Conservation (phyloP, 2,888 invertebrate genomes). For the Lasioglossum oenotherae region DNA sequence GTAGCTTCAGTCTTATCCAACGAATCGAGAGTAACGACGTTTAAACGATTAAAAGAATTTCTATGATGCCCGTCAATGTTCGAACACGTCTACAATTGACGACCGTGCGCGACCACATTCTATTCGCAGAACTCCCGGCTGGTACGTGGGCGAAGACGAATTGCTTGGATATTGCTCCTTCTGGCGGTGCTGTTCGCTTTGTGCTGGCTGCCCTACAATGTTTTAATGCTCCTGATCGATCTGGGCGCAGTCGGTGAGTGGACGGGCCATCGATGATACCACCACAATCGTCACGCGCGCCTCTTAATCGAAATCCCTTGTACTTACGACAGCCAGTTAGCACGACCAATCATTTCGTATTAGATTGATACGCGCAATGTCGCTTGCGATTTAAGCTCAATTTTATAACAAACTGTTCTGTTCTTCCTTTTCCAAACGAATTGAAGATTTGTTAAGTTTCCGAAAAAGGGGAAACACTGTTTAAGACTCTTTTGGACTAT, state of each 20-base stretch:
- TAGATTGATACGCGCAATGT: background rate
- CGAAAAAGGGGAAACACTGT: too few species aligned
- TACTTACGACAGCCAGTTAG: background rate
- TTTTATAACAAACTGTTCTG: background rate
- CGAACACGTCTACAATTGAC: constrained; percentile 10
- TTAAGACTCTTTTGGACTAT: too few species aligned
- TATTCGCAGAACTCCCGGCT: constrained; percentile 86
- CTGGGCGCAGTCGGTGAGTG: constrained; percentile 84
- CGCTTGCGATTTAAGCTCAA: background rate
- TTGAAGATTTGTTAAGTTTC: too few species aligned
- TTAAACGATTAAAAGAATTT: constrained; percentile 22
- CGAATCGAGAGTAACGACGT: background rate
- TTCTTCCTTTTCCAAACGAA: background rate
- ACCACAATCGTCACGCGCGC: background rate
- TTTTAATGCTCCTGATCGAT: constrained; percentile 88
- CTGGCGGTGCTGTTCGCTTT: constrained; percentile 90
- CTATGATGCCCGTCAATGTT: constrained; percentile 32
- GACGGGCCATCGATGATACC: constrained; percentile 6
- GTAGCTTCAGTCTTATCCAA: background rate
- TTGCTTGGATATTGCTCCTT: constrained; percentile 90
- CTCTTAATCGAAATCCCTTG: constrained; percentile 36
- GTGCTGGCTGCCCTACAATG: constrained; percentile 93
- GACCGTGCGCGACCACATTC: constrained; percentile 5
- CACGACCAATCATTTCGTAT: background rate
- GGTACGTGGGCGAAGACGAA: constrained; percentile 89